phyloP scores from a whole-genome alignment of 2,113 vertebrate genomes.

The Elgaria multicarinata region DNA sequence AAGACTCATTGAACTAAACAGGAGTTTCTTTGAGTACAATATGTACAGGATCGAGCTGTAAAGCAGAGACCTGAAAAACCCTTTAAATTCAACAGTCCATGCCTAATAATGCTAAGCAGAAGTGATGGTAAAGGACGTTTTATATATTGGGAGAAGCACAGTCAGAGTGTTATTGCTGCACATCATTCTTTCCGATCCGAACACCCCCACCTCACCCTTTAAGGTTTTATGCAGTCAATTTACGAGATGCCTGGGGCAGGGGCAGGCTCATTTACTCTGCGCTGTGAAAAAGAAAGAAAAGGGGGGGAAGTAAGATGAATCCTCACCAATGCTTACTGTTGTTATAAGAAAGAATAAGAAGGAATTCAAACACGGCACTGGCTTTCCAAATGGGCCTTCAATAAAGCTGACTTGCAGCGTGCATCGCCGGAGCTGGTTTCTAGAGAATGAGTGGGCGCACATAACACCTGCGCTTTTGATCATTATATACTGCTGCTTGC shows the following conservation, averaged over 20 bases:
- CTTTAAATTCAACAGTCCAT: slow-evolving; percentile 17
- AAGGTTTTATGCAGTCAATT: slow-evolving; percentile 45
- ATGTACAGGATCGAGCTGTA: background rate
- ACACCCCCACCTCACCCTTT: slow-evolving; percentile 38
- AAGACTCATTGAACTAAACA: background rate
- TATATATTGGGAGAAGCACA: slow-evolving; percentile 3
- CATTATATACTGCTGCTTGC: slow-evolving; percentile 6
- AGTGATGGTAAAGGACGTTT: slow-evolving; percentile 38
- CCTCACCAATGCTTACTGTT: slow-evolving; percentile 58
- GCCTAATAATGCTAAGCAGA: background rate
- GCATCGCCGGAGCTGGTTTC: slow-evolving; percentile 54
- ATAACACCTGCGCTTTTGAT: slow-evolving; percentile 55
- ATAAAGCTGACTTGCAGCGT: slow-evolving; percentile 47
- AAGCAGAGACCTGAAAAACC: background rate
- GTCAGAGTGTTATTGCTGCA: slow-evolving; percentile 21
- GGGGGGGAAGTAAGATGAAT: slow-evolving; percentile 55
- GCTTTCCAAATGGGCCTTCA: slow-evolving; percentile 60
- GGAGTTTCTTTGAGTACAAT: background rate
- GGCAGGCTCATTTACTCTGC: slow-evolving; percentile 52
- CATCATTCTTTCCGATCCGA: slow-evolving; percentile 47
- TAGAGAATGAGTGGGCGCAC: slow-evolving; percentile 56
- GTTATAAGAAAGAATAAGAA: slow-evolving; percentile 67
- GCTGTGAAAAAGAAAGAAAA: slow-evolving; percentile 17
- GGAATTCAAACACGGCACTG: slow-evolving; percentile 50
- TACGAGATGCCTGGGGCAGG: slow-evolving; percentile 45